Evolutionary conservation across 2,888 invertebrate species (phyloP), one percentile per base, ranked within the genome.

Genomic region (Euphydryas editha): DNA sequence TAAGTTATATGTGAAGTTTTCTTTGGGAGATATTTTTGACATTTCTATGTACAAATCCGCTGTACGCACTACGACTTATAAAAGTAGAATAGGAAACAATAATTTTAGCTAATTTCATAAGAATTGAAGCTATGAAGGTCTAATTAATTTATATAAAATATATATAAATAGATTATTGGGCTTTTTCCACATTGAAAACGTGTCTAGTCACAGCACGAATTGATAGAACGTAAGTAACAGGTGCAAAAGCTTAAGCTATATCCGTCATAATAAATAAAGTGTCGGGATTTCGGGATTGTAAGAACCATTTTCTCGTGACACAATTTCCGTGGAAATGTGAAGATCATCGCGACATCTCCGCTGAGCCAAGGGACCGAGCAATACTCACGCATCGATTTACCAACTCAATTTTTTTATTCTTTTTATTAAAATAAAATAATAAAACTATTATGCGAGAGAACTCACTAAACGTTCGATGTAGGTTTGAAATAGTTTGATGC

Each of bases 381-480:
- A 70, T 78, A 78, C 80, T 82, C 88, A 88, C 88, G 89, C 85
- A 84, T 83, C 82, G 78, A 83, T 83, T 86, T 84, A 83, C 81
- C 82, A 81, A 84, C 79, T 81, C 80, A 44, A 44, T 44, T 15
- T 81, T 83, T 82, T 58, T 58, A 20, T 21, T 7, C 21, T 37
- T 15, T 57, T 21, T 42, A 13, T 36, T 47, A 4, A 24, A 24
- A 24, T 4, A 24, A 24, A 18, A 18, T 30, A 13, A 24, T 36
- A 17, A 47, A 21, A 47, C 18, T 20, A 17, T 24, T 47, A 49
- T 11, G 15, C 49, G 6, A 49, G 21, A 15, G 13, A 15, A 15
- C 13, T 24, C 15, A 49, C 21, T 20, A 11, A 5, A 21, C 15
- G 21, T 13, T 49, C 6, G 15, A 49, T 51, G 21, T 24, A 20